Evolutionary conservation across 2,888 invertebrate genomes (phyloP).

Genomic region (Adelphocoris suturalis): DNA sequence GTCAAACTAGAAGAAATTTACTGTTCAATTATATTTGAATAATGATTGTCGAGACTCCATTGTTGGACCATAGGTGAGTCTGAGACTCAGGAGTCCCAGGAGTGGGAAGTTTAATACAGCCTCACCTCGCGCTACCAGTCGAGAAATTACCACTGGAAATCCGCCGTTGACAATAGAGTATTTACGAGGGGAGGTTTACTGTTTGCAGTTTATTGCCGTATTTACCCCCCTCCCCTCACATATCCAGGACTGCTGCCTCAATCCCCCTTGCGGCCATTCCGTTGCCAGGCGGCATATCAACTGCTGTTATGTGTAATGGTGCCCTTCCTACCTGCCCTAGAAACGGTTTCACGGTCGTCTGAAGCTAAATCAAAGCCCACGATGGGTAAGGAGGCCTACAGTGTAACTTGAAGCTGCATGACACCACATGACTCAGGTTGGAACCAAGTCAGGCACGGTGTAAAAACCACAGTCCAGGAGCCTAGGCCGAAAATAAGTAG

Average conservation of each 20-base stretch:
- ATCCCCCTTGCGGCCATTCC: neutral
- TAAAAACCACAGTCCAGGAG: no score
- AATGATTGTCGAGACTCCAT: no score
- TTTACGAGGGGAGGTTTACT: constrained; percentile 41
- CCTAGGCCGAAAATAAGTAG: no score
- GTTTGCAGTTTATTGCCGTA: constrained; percentile 45
- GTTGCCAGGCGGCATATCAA: constrained; percentile 1
- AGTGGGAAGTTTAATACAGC: constrained; percentile 43
- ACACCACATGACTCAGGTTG: no score
- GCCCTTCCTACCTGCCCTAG: neutral
- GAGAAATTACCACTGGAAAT: constrained; percentile 51
- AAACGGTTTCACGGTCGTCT: constrained; percentile 26
- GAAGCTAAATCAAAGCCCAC: neutral
- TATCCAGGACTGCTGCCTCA: neutral
- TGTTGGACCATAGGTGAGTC: no score
- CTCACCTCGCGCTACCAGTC: neutral
- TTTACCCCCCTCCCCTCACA: constrained; percentile 2
- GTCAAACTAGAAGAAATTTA: no score
- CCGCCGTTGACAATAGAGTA: constrained; percentile 53
- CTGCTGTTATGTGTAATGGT: constrained; percentile 7
- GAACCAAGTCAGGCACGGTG: no score
- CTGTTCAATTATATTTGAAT: no score
- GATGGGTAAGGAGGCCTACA: no score
- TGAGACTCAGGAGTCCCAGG: neutral
- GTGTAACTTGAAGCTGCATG: no score